Base-by-base conservation (phyloP, 2,113 vertebrate genomes). In the Poeciliopsis retropinna region DNA sequence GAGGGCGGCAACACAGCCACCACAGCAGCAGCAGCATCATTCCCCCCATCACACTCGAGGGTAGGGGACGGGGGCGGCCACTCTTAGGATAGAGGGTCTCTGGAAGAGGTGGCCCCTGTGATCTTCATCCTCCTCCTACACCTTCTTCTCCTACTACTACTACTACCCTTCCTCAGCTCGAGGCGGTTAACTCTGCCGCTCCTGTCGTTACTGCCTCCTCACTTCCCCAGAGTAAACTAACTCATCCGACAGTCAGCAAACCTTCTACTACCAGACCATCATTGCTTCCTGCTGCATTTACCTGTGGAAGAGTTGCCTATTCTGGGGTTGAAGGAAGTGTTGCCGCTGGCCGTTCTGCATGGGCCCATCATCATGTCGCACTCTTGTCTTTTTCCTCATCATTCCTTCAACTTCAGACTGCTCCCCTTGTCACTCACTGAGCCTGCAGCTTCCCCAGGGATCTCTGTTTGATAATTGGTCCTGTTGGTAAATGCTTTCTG, bases 1-100 rank as follows among this genome's bases (percentile, higher is more conserved):
- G 96, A 95, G 95, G 94, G 95, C 95, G 92, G 95, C 96, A 95
- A 94, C 96, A 94, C 94, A 95, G 87, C 87, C 86, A 86, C 68
- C 84, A 68, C 90, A 89, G 83, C 90, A 87, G 81, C 87, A 85
- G 85, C 92, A 88, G 93, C 95, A 94, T 93, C 96, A 93, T 96
- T 93, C 95, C 96, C 95, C 91, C 96, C 92, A 95, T 97, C 96
- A 97, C 96, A 87, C 94, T 96, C 90, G 96, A 99, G 97, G 97
- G 98, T 99, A 99, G 97, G 97, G 97, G 94, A 95, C 95, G 94
- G 94, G 95, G 94, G 94, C 91, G 89, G 96, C 78, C 63, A 76
- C 94, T 95, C 92, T 92, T 94, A 93, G 92, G 94, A 95, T 94
- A 92, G 93, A 64, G 94, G 93, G 94, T 94, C 93, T 93, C 93